These are phyloP conservation scores for Laspeyria flexula DNA, from an alignment of 2,888 invertebrate genomes.

Conservation along the genomic window DNA sequence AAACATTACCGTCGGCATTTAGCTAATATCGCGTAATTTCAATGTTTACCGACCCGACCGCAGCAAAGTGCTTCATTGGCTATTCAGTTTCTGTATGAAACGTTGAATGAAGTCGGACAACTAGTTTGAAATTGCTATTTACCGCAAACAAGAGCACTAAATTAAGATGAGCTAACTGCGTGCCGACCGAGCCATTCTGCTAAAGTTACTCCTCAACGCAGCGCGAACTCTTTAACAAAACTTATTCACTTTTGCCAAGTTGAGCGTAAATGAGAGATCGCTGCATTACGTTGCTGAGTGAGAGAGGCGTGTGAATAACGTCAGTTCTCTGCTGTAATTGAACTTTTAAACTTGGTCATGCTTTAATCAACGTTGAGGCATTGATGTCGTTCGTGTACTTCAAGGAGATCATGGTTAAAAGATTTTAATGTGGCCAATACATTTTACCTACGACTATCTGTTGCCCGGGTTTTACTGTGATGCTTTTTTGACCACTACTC, in stretches of 20 bases:
- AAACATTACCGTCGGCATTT: constrained; percentile 28
- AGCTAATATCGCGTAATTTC: constrained; percentile 38
- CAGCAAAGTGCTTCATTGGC: constrained; percentile 53
- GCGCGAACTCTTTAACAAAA: constrained; percentile 53
- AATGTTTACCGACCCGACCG: constrained; percentile 37
- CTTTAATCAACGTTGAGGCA: neutral
- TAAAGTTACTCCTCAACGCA: constrained; percentile 47
- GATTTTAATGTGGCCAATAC: neutral
- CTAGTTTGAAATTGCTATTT: constrained; percentile 79
- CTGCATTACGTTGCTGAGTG: constrained; percentile 45
- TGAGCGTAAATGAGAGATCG: constrained; percentile 50
- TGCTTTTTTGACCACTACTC: too few relatives aligned
- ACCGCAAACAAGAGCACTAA: constrained; percentile 78
- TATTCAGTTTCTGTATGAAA: constrained; percentile 53
- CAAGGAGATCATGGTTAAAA: neutral
- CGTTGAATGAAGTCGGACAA: constrained; percentile 63
- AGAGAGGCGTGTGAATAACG: constrained; percentile 24
- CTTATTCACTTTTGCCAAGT: constrained; percentile 55
- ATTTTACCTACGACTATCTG: too few relatives aligned
- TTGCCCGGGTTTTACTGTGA: too few relatives aligned
- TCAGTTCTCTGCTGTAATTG: constrained; percentile 21
- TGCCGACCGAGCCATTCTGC: constrained; percentile 46
- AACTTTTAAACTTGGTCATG: constrained; percentile 14
- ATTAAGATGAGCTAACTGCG: constrained; percentile 75
- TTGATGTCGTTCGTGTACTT: neutral